Evolutionary conservation across 1,140 invertebrate genomes (phyloP), one percentile per base, ranked within the genome.

Genomic region (Geopemphigus sp.): DNA sequence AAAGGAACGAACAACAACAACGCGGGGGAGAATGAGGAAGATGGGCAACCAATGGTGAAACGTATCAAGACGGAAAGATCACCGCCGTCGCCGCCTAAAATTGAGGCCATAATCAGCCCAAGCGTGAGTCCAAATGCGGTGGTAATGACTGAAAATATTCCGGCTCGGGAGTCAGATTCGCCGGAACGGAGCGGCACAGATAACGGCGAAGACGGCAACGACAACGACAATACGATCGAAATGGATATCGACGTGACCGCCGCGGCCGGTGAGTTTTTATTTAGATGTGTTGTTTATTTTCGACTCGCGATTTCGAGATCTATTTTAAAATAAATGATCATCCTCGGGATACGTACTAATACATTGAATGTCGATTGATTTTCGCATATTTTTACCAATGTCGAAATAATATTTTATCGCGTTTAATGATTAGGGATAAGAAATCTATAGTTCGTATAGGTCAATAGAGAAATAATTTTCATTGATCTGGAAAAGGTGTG

Each of bases 1-100:
- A 78, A 78, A 17, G 39, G 29, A 8, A 19, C 50, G 22, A 78
- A 78, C 57, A 78, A 78, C 57, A 78, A 78, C 32, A 78, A 78
- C 39, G 57, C 74, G 1, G 74, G 74, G 1, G 74, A 78, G n/a
- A 47, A 26, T 15, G 74, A 63, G 8, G 56, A 78, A 17, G 56
- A 78, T 11, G 10, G 5, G 10, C 47, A 10, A 4, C 24, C 24
- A 15, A 5, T 39, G 5, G 56, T 10, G 24, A 78, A 78, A 47
- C 74, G 74, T 0, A 26, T 63, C 39, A 63, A 50, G 19, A 45
- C 5, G 1, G 74, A 61, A 63, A 3, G 57, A 15, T 24, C 57
- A 0, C 19, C 74, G 10, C 39, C 47, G 1, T 1, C 68, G 47
- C 54, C 32, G 32, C 32, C 32, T 3, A 39, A 8, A 8, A 8